Evolutionary conservation across 2,113 vertebrate genomes (phyloP).

Genomic region (Clarias macrocephalus): DNA sequence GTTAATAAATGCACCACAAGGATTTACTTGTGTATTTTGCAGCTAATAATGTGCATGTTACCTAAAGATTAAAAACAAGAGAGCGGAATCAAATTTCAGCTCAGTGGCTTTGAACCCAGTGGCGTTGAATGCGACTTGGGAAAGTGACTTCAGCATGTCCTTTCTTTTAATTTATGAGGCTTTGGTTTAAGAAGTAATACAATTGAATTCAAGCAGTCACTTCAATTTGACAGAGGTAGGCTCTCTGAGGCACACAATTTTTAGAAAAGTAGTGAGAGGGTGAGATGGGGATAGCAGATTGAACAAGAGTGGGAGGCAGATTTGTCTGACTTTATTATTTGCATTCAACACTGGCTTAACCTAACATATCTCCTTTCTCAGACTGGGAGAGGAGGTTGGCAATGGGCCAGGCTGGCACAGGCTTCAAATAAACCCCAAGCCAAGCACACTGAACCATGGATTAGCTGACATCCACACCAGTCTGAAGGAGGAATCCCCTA

Average conservation of each 20-base stretch:
- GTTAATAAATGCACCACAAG: background rate
- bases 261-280: conserved; percentile 56
- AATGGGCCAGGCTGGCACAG: conserved; percentile 66
- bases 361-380: conserved; percentile 56
- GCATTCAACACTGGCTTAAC: conserved; percentile 65
- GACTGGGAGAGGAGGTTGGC: conserved; percentile 55
- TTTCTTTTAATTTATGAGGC: conserved; percentile 33
- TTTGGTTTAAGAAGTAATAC: conserved; percentile 45
- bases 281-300: conserved; percentile 54
- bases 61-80: background rate
- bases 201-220: conserved; percentile 44
- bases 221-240: conserved; percentile 52
- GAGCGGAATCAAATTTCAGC: background rate
- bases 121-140: background rate
- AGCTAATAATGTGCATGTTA: background rate
- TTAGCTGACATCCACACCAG: conserved; percentile 65
- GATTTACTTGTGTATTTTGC: background rate
- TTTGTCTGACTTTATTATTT: conserved; percentile 64
- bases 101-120: background rate
- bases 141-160: conserved; percentile 7
- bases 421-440: conserved; percentile 68
- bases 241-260: conserved; percentile 57
- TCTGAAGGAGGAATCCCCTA: conserved; percentile 29
- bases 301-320: conserved; percentile 64
- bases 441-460: conserved; percentile 53